Evolutionary conservation across 1,140 invertebrate genomes (phyloP).

Genomic region (Drosophila navojoa): DNA sequence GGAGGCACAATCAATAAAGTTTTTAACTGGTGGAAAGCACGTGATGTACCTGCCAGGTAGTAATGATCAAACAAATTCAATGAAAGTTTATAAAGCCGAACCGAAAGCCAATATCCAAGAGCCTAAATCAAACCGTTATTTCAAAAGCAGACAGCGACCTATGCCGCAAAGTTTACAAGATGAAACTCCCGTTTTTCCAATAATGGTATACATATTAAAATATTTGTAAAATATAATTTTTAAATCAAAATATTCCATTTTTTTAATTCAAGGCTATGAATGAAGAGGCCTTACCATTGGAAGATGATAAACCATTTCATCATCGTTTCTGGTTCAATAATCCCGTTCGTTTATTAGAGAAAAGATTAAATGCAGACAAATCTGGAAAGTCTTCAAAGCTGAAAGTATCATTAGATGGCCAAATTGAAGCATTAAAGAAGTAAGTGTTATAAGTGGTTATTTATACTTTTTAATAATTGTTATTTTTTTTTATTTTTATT

Average conservation of each 20-base stretch:
- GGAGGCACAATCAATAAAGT: constrained; percentile 55
- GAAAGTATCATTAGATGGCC: constrained; percentile 89
- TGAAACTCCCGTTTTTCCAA: constrained; percentile 48
- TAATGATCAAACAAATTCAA: constrained; percentile 6
- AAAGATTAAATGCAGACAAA: constrained; percentile 89
- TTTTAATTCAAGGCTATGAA: constrained; percentile 18
- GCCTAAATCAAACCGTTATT: constrained; percentile 77
- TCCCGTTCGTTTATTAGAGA: constrained; percentile 90
- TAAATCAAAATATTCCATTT: too few species aligned
- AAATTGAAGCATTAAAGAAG: constrained; percentile 90
- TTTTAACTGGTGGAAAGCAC: constrained; percentile 85
- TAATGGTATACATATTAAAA: constrained; percentile 10
- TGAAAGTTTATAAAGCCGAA: constrained; percentile 15
- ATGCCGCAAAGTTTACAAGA: constrained; percentile 52
- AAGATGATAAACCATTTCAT: constrained; percentile 51
- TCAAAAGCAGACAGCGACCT: constrained; percentile 44
- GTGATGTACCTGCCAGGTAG: constrained; percentile 91
- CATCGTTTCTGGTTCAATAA: constrained; percentile 92
- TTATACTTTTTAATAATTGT: background rate
- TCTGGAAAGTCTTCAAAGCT: constrained; percentile 90
- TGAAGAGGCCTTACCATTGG: constrained; percentile 20
- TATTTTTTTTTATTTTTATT: background rate
- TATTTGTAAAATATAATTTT: background rate
- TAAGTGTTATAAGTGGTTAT: background rate
- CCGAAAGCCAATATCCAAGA: constrained; percentile 5